Evolutionary conservation across 92 coral and sea anemone species (phyloP).

Genomic region (Palythoa caribaeorum): DNA sequence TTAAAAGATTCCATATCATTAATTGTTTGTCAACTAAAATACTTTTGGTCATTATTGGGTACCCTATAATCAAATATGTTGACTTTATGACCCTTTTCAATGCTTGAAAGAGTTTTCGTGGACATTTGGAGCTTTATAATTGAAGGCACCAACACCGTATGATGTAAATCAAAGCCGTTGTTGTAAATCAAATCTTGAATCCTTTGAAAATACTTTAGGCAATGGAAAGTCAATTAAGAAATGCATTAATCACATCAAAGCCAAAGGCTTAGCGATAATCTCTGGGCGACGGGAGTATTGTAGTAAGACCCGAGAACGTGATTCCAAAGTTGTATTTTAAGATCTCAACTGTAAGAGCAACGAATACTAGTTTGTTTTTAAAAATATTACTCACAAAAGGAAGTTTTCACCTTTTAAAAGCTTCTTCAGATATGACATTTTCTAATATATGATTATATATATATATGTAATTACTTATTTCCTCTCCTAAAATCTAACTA

Average conservation of each 20-base stretch:
- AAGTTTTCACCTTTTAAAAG: background rate
- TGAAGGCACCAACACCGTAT: background rate
- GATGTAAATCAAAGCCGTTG: background rate
- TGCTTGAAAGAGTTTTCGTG: background rate
- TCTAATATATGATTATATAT: background rate
- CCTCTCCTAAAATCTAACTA: slow-evolving; percentile 17
- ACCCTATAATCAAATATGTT: background rate
- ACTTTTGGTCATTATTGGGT: background rate
- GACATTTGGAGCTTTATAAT: background rate
- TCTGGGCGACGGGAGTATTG: background rate
- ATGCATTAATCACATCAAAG: background rate
- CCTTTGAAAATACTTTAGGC: background rate
- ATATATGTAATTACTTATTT: background rate
- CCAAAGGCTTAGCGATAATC: background rate
- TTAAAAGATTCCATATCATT: background rate
- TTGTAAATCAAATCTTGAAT: background rate
- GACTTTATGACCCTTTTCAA: background rate
- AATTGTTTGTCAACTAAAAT: background rate
- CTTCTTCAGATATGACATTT: background rate
- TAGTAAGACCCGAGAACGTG: background rate
- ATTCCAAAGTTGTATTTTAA: too few species aligned
- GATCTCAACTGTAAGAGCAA: too few species aligned
- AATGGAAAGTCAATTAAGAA: background rate
- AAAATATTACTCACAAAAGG: too few species aligned
- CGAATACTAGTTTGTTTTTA: too few species aligned